Conservation (phyloP, 1,140 invertebrate genomes). For the Homalodisca vitripennis region DNA sequence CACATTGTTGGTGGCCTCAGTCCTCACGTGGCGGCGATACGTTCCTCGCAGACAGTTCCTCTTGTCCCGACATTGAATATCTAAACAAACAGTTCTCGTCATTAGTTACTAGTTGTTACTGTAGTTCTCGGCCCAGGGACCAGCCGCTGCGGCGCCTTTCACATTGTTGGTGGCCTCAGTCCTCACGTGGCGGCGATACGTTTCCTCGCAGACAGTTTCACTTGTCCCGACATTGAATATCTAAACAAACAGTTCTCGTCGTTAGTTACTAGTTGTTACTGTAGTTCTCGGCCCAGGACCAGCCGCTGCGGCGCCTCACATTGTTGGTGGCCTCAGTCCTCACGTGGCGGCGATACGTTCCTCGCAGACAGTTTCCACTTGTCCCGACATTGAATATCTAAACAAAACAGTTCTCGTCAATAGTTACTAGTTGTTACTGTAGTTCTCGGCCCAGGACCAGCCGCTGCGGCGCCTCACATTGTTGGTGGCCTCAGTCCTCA, state of each 20-base stretch:
- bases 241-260: no score
- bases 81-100: no score
- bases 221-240: constrained; percentile 6
- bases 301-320: constrained; percentile 1
- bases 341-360: constrained; percentile 1
- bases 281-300: constrained; percentile 7
- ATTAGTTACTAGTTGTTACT: no score
- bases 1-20: neutral
- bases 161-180: neutral
- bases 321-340: constrained; percentile 3
- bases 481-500: no score
- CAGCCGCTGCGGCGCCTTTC: constrained; percentile 7
- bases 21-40: constrained; percentile 1
- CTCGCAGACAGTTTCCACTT: constrained; percentile 11
- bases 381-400: constrained; percentile 6
- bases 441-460: no score
- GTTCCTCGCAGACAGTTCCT: constrained; percentile 8
- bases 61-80: constrained; percentile 6
- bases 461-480: no score
- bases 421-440: no score
- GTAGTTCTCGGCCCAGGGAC: constrained; percentile 10
- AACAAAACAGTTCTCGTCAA: no score
- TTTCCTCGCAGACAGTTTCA: constrained; percentile 8
- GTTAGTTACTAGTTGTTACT: no score
- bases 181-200: constrained; percentile 1